phyloP scores from a whole-genome alignment of 1,140 invertebrate species.

The Papilio dardanus region DNA sequence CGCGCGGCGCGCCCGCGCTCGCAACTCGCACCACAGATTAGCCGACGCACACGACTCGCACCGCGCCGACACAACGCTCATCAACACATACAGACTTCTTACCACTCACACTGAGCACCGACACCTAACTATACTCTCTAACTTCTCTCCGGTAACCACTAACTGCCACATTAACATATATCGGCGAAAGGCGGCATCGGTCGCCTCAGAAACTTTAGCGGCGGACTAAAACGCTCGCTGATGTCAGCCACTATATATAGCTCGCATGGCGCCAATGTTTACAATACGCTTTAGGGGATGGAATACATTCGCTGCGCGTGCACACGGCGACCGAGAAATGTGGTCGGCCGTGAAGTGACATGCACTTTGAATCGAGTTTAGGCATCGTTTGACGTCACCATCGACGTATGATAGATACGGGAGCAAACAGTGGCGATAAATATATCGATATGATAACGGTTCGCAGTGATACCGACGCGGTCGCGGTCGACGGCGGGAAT shows the following conservation, averaged over 20 bases:
- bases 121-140: neutral
- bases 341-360: neutral
- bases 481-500: slow-evolving; percentile 34
- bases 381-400: slow-evolving; percentile 53
- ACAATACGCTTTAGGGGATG: slow-evolving; percentile 54
- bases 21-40: slow-evolving; percentile 66
- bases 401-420: slow-evolving; percentile 67
- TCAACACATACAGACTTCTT: slow-evolving; percentile 4
- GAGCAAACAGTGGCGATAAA: slow-evolving; percentile 74
- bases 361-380: slow-evolving; percentile 15
- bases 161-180: neutral
- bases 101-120: neutral
- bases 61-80: slow-evolving; percentile 38
- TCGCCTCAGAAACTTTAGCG: slow-evolving; percentile 54
- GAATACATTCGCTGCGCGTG: slow-evolving; percentile 29
- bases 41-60: slow-evolving; percentile 19
- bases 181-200: slow-evolving; percentile 33
- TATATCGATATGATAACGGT: slow-evolving; percentile 63
- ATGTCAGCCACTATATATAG: slow-evolving; percentile 68
- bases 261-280: slow-evolving; percentile 60
- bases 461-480: slow-evolving; percentile 59
- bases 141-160: neutral
- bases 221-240: slow-evolving; percentile 53
- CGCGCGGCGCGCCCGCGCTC: slow-evolving; percentile 27
- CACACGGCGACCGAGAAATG: slow-evolving; percentile 19